Percentiles rank a stretch among this genome's conserved stretches.
Evolutionary conservation across 2,888 invertebrate species (phyloP).

Genomic region (Danaus chrysippus): DNA sequence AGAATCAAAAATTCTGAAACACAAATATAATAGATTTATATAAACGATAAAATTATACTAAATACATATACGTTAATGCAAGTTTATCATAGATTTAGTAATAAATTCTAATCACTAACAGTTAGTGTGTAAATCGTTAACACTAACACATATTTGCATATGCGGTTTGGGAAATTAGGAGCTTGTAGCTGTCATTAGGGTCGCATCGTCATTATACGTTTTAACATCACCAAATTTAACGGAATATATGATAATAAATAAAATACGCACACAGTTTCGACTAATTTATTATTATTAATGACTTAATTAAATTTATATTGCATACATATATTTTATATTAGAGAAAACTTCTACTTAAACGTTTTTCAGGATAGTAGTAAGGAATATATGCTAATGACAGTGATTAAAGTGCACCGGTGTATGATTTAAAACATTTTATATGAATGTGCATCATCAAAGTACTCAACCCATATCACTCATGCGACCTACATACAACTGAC

Average conservation of each 20-base stretch:
- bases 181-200: conserved; percentile 23
- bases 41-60: not conserved
- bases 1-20: too few species aligned
- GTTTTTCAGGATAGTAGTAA: too few species aligned
- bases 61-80: not conserved
- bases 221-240: not conserved
- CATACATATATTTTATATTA: too few species aligned
- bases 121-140: conserved; percentile 14
- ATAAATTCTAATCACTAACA: conserved; percentile 13
- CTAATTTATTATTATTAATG: too few species aligned
- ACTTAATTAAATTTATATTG: too few species aligned
- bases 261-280: too few species aligned
- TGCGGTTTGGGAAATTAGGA: conserved; percentile 22
- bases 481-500: conserved; percentile 19
- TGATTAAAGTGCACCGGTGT: conserved; percentile 5
- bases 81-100: conserved; percentile 8
- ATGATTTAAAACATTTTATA: conserved; percentile 19
- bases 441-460: conserved; percentile 25
- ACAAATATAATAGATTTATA: not conserved
- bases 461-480: conserved; percentile 24
- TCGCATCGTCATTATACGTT: conserved; percentile 8
- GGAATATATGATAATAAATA: not conserved
- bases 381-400: not conserved
- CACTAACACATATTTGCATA: conserved; percentile 21
- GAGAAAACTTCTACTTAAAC: too few species aligned